phyloP scores from a whole-genome alignment of 2,797 vertebrate species.

The Phoebastria nigripes region DNA sequence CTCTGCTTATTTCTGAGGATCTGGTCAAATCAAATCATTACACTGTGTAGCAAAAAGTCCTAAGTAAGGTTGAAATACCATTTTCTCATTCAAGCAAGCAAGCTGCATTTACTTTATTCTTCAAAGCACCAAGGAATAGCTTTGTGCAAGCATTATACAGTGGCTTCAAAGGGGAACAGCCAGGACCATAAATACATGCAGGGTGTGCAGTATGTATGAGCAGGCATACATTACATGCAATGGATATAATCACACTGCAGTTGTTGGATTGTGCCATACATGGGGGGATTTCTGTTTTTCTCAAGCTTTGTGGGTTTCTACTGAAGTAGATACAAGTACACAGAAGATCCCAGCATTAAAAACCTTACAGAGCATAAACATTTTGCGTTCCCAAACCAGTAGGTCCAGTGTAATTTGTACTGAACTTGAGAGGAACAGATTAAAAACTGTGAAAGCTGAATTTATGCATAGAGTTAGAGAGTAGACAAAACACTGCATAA shows the following conservation, averaged over 20 bases:
- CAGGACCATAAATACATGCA: not conserved
- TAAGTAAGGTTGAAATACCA: not conserved
- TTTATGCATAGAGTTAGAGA: not conserved
- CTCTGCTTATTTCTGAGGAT: not conserved
- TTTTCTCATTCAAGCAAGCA: not conserved
- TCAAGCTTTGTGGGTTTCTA: not conserved
- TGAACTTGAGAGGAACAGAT: not conserved
- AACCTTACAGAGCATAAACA: not conserved
- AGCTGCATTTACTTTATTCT: not conserved
- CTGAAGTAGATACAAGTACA: not conserved
- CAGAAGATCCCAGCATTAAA: not conserved
- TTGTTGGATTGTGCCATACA: rapidly evolving
- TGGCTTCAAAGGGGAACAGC: not conserved
- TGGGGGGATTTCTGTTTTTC: not conserved
- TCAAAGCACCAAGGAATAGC: not conserved
- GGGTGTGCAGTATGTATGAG: not conserved
- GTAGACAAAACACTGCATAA: not conserved
- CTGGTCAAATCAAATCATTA: not conserved
- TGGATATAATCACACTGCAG: not conserved
- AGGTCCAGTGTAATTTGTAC: not conserved
- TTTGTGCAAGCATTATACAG: not conserved
- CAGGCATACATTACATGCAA: not conserved
- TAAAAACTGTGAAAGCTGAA: not conserved
- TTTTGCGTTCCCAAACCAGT: not conserved
- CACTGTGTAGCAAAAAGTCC: not conserved